Evolutionary conservation across 2,113 vertebrate species (phyloP).

Genomic region (Chinchilla lanigera): DNA sequence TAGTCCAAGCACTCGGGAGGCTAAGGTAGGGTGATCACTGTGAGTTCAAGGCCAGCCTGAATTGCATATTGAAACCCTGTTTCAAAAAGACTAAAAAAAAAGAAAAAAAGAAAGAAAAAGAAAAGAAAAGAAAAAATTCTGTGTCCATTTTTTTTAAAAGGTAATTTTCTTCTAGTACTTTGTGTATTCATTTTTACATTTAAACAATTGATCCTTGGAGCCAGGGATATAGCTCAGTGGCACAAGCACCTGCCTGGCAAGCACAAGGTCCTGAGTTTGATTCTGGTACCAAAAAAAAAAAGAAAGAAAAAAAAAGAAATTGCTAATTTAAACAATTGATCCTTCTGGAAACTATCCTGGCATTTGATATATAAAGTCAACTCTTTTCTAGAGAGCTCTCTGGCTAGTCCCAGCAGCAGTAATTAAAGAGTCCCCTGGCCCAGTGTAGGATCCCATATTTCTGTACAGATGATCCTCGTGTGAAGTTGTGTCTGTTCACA

Average conservation of each 20-base stretch:
- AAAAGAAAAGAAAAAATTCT: too few relatives aligned
- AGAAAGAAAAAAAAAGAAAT: too few relatives aligned
- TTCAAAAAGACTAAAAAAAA: too few relatives aligned
- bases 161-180: conserved; percentile 42
- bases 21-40: too few relatives aligned
- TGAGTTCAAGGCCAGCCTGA: too few relatives aligned
- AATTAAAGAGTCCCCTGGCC: not conserved
- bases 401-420: not conserved
- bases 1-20: too few relatives aligned
- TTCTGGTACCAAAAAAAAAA: too few relatives aligned
- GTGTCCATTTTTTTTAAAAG: not conserved
- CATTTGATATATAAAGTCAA: conserved; percentile 14
- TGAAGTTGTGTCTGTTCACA: not conserved
- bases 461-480: not conserved
- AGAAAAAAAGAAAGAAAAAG: too few relatives aligned
- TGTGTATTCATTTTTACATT: conserved; percentile 51
- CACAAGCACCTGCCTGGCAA: too few relatives aligned
- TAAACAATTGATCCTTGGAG: not conserved
- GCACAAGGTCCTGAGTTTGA: too few relatives aligned
- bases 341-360: conserved; percentile 55
- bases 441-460: not conserved
- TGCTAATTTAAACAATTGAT: conserved; percentile 29
- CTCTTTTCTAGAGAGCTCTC: not conserved
- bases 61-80: too few relatives aligned
- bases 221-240: too few relatives aligned